These are phyloP conservation scores for Hystrix cristata DNA, from an alignment of 2,113 vertebrate genomes.

Conservation along the genomic window DNA sequence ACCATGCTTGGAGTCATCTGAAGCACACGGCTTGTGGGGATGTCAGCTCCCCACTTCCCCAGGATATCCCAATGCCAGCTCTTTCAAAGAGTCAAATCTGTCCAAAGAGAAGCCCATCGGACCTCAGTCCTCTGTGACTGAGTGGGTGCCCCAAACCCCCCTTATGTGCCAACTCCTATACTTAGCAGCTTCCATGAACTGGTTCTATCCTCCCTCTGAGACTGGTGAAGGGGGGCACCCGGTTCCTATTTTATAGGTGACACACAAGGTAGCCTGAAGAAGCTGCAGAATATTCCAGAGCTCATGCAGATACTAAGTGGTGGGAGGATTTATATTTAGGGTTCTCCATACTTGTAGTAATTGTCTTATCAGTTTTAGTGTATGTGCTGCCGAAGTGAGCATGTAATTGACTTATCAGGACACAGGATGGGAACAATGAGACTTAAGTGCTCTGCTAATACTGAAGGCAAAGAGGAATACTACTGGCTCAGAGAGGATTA, in stretches of 20 bases:
- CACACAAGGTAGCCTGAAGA: accelerated
- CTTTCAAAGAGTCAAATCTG: neutral
- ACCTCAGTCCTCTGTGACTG: neutral
- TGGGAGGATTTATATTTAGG: neutral
- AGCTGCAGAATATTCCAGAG: neutral
- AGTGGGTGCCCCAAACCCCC: neutral
- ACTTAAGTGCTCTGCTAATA: too few relatives aligned
- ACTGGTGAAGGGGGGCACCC: neutral
- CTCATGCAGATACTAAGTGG: too few relatives aligned
- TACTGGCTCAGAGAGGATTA: accelerated
- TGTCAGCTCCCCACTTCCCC: accelerated
- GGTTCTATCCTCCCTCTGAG: accelerated
- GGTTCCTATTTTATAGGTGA: neutral
- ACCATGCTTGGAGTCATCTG: too few relatives aligned
- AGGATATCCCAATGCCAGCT: neutral
- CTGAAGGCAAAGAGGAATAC: neutral
- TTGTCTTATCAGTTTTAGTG: neutral
- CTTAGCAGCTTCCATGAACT: accelerated
- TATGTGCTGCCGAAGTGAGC: too few relatives aligned
- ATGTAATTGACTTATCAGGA: neutral
- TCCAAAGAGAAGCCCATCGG: neutral
- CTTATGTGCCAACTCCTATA: accelerated
- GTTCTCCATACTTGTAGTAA: neutral
- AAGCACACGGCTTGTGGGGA: accelerated
- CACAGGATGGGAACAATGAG: accelerated